Conservation (phyloP, 2,113 vertebrate species). For the Callocephalon fimbriatum region DNA sequence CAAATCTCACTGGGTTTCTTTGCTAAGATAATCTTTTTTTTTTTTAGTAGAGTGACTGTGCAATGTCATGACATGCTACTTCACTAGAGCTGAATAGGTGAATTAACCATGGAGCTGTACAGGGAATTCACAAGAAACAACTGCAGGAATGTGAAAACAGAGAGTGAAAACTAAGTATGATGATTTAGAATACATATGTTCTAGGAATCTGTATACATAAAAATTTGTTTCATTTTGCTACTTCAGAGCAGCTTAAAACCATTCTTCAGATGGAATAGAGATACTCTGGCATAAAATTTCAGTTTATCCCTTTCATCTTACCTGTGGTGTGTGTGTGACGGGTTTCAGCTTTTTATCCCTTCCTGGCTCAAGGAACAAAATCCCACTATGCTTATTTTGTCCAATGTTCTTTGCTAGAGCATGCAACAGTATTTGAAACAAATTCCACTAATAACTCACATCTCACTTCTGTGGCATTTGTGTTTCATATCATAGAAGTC, state of each 20-base stretch:
- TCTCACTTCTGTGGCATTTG: not conserved
- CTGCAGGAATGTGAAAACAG: not conserved
- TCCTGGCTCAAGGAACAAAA: not conserved
- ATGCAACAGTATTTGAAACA: not conserved
- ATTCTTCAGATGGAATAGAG: not conserved
- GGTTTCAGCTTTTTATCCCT: not conserved
- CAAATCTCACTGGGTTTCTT: not conserved
- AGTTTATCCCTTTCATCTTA: not conserved
- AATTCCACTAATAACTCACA: not conserved
- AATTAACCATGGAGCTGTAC: fast-evolving
- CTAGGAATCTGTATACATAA: not conserved
- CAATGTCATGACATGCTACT: fast-evolving
- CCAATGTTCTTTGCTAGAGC: not conserved
- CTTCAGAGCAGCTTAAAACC: not conserved
- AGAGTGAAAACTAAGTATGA: not conserved
- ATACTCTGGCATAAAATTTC: not conserved
- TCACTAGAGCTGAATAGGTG: not conserved
- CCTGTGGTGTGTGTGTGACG: not conserved
- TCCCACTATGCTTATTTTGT: not conserved
- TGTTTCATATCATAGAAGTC: not conserved
- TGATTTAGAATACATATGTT: not conserved
- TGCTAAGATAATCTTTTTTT: not conserved
- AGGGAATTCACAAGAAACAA: not conserved
- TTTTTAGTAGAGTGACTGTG: not conserved
- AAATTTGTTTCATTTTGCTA: not conserved